These are phyloP conservation scores for Subacronicta megacephala DNA, from an alignment of 2,888 invertebrate genomes.

Conservation along the genomic window DNA sequence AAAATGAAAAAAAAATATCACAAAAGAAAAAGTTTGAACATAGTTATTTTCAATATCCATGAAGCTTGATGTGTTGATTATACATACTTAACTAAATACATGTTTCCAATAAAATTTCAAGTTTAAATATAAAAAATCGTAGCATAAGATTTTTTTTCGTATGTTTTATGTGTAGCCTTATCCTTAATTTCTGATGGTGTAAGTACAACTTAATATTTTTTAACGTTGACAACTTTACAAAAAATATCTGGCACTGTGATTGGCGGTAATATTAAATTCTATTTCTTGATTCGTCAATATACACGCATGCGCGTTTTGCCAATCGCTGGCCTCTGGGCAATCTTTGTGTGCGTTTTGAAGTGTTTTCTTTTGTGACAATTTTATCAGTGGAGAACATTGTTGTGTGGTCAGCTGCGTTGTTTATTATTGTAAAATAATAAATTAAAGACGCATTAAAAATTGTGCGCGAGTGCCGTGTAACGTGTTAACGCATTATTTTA, in stretches of 20 bases:
- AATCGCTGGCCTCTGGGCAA: conserved; percentile 21
- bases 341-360: conserved; percentile 29
- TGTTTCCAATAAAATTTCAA: too few species aligned
- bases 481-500: conserved; percentile 22
- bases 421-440: conserved; percentile 59
- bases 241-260: conserved; percentile 31
- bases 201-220: conserved; percentile 3
- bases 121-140: too few species aligned
- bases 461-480: conserved; percentile 50
- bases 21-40: too few species aligned
- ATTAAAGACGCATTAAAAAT: conserved; percentile 35
- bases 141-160: not conserved
- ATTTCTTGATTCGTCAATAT: conserved; percentile 52
- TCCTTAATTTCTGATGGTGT: not conserved
- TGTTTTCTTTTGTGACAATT: conserved; percentile 27
- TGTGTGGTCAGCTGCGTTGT: conserved; percentile 50
- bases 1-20: too few species aligned
- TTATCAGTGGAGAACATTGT: conserved; percentile 28
- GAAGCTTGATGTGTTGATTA: too few species aligned
- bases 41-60: too few species aligned
- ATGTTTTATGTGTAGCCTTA: too few species aligned
- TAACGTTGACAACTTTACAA: conserved; percentile 14
- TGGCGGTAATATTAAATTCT: conserved; percentile 24
- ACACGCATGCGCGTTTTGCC: conserved; percentile 40
- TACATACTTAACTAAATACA: too few species aligned